Evolutionary conservation across 2,888 invertebrate genomes (phyloP).

Genomic region (Acanthoscelides obtectus): DNA sequence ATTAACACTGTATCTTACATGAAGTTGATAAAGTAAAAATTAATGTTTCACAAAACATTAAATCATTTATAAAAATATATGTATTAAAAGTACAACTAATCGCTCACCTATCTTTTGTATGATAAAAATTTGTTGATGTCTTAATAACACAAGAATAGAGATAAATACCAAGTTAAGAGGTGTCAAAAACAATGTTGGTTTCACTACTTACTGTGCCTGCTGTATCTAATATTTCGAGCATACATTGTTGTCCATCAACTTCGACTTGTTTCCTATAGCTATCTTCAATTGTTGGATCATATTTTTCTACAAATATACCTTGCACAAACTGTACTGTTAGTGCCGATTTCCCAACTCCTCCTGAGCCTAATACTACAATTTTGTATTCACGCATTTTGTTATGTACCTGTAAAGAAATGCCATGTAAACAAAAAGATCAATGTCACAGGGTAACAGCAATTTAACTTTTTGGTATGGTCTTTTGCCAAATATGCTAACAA

Average conservation of each 20-base stretch:
- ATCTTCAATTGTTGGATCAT: constrained; percentile 99
- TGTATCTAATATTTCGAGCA: constrained; percentile 99
- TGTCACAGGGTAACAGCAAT: not conserved
- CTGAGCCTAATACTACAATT: constrained; percentile 98
- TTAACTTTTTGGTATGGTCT: not conserved
- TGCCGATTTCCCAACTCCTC: constrained; percentile 99
- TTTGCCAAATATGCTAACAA: too few relatives aligned
- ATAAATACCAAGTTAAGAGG: too few relatives aligned
- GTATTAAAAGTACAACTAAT: too few relatives aligned
- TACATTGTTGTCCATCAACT: constrained; percentile 99
- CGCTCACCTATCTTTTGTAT: too few relatives aligned
- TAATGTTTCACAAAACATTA: too few relatives aligned
- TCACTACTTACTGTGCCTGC: constrained; percentile 92
- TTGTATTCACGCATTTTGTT: constrained; percentile 96
- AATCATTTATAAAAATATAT: too few relatives aligned
- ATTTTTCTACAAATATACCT: constrained; percentile 99
- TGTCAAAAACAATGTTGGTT: too few relatives aligned
- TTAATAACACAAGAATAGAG: too few relatives aligned
- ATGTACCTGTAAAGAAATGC: constrained; percentile 15
- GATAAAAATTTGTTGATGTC: too few relatives aligned
- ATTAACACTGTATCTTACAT: too few relatives aligned
- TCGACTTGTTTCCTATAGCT: constrained; percentile 99
- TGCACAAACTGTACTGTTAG: constrained; percentile 97
- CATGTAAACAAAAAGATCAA: not conserved
- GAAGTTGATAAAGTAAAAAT: too few relatives aligned